phyloP scores from a whole-genome alignment of 35 echinoderm and acorn worm genomes.

The Anneissia japonica region DNA sequence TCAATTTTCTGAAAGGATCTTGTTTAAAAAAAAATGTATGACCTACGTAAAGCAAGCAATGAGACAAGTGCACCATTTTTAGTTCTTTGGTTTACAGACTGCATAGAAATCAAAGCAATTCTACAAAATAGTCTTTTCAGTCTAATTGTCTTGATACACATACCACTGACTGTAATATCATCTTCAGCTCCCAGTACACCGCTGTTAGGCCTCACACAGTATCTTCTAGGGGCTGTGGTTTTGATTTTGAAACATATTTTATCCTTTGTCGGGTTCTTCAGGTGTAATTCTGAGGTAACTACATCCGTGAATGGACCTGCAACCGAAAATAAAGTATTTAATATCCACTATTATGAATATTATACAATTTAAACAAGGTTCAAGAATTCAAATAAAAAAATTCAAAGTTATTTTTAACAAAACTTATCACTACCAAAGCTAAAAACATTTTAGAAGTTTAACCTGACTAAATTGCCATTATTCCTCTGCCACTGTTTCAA shows the following conservation, averaged over 20 bases:
- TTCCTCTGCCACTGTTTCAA: too few relatives aligned
- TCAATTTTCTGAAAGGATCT: background rate
- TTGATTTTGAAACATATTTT: conserved; percentile 99
- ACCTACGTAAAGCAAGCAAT: background rate
- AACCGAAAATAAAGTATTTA: too few relatives aligned
- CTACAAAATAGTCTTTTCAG: background rate
- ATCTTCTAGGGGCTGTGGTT: conserved; percentile 85
- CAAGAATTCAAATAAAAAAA: too few relatives aligned
- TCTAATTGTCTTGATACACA: background rate
- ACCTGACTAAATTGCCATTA: too few relatives aligned
- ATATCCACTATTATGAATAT: too few relatives aligned
- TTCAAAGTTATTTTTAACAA: too few relatives aligned
- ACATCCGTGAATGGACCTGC: conserved; percentile 91
- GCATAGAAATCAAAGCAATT: background rate
- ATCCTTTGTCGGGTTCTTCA: conserved; percentile 80
- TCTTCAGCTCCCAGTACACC: conserved; percentile 58
- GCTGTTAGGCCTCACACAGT: conserved; percentile 96
- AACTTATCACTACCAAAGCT: too few relatives aligned
- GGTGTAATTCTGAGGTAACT: conserved; percentile 64
- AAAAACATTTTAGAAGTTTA: too few relatives aligned
- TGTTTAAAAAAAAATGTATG: background rate
- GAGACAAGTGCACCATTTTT: background rate
- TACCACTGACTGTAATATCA: conserved; percentile 75
- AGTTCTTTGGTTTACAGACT: background rate
- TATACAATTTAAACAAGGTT: too few relatives aligned